These are phyloP conservation scores for Brachyhypopomus occidentalis DNA, from an alignment of 2,113 vertebrate species.

Conservation along the genomic window DNA sequence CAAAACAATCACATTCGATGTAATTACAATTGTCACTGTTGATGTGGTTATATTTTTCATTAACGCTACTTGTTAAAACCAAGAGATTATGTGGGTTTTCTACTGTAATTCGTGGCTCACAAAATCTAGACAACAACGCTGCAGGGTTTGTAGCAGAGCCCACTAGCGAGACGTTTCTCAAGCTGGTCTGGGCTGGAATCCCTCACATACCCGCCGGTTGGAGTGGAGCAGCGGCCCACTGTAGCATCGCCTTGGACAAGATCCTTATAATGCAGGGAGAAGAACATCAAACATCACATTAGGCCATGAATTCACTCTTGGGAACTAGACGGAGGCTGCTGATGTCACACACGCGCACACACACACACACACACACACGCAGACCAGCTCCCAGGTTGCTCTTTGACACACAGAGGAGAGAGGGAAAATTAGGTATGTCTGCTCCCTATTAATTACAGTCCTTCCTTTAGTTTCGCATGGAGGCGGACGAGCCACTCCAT, in stretches of 20 bases:
- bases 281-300: conserved; percentile 71
- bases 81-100: background rate
- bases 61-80: background rate
- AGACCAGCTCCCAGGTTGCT: conserved; percentile 63
- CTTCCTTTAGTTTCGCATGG: conserved; percentile 77
- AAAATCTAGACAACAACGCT: background rate
- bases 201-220: background rate
- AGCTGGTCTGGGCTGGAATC: background rate
- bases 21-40: background rate
- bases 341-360: conserved; percentile 16
- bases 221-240: conserved; percentile 26
- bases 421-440: conserved; percentile 82
- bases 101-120: background rate
- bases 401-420: conserved; percentile 77
- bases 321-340: conserved; percentile 62
- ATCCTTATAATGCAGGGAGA: conserved; percentile 65
- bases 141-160: background rate
- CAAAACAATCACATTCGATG: background rate
- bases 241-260: conserved; percentile 66
- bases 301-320: conserved; percentile 70
- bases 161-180: conserved; percentile 3
- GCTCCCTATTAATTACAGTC: conserved; percentile 84
- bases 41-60: background rate
- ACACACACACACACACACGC: conserved; percentile 42
- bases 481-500: conserved; percentile 73